Conservation (phyloP, 2,113 vertebrate genomes). For the Hyaena hyaena region DNA sequence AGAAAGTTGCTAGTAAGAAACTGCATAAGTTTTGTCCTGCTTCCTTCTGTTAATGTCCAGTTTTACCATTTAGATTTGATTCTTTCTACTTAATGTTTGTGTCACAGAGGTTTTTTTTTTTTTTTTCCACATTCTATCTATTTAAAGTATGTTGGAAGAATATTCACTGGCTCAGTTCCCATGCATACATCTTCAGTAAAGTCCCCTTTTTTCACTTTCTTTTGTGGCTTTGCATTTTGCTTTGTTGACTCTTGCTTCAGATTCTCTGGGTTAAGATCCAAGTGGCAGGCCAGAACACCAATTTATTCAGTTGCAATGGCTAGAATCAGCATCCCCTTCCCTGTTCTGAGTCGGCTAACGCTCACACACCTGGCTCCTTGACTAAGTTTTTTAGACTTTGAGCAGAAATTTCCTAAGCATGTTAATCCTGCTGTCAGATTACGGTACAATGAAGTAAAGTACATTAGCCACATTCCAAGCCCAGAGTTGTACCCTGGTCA, state of each 20-base stretch:
- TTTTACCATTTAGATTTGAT: background rate
- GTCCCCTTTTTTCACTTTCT: background rate
- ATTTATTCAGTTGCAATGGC: background rate
- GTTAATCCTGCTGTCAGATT: background rate
- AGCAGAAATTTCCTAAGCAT: background rate
- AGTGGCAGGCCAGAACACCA: background rate
- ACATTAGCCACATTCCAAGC: background rate
- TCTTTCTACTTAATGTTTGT: conserved; percentile 27
- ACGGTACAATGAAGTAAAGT: background rate
- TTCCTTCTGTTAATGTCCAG: conserved; percentile 2
- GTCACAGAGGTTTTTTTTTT: background rate
- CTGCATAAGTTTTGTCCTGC: background rate
- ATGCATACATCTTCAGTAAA: background rate
- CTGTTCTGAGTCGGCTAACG: background rate
- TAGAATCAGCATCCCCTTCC: background rate
- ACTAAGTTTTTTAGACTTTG: background rate
- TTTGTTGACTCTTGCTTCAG: background rate
- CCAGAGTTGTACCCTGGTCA: background rate
- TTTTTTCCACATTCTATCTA: background rate
- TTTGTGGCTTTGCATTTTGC: conserved; percentile 17
- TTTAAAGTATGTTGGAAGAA: background rate
- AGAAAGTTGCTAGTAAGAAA: background rate
- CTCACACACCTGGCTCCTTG: background rate
- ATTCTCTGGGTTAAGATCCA: background rate
- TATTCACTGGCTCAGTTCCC: background rate